Evolutionary conservation across 2,888 invertebrate species (phyloP).

Genomic region (Drosophila villosipedis): DNA sequence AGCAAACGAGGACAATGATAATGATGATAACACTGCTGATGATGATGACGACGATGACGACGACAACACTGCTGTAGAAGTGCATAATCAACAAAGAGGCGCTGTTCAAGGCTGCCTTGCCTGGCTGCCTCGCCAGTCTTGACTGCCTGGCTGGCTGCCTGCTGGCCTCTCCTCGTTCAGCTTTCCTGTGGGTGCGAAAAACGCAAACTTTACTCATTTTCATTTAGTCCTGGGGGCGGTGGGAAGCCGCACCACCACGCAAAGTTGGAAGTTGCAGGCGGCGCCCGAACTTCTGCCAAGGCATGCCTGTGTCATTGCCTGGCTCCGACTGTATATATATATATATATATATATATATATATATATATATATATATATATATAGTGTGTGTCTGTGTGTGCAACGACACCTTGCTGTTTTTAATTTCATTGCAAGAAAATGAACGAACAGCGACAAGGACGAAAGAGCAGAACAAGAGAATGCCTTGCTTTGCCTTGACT

Average conservation of each 20-base stretch:
- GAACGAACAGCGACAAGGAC: slow-evolving; percentile 52
- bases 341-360: slow-evolving; percentile 5
- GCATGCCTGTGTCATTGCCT: slow-evolving; percentile 45
- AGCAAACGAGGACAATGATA: slow-evolving; percentile 65
- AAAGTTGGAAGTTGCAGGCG: slow-evolving; percentile 43
- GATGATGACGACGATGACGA: slow-evolving; percentile 24
- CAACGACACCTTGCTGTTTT: slow-evolving; percentile 78
- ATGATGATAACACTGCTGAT: slow-evolving; percentile 22
- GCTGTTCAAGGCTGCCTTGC: slow-evolving; percentile 22
- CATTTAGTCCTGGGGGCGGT: slow-evolving; percentile 63
- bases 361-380: neutral
- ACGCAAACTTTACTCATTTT: slow-evolving; percentile 78
- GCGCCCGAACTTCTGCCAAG: slow-evolving; percentile 27
- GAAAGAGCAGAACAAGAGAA: slow-evolving; percentile 34
- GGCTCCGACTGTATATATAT: slow-evolving; percentile 11
- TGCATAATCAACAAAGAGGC: slow-evolving; percentile 74
- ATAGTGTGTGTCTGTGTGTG: slow-evolving; percentile 48
- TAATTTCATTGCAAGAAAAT: slow-evolving; percentile 83
- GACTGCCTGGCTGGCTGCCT: slow-evolving; percentile 4
- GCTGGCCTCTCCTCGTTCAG: slow-evolving; percentile 15
- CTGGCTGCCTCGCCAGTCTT: slow-evolving; percentile 16
- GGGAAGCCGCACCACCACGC: slow-evolving; percentile 9
- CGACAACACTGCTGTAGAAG: slow-evolving; percentile 52
- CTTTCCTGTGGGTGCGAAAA: slow-evolving; percentile 63
- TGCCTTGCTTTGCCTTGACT: slow-evolving; percentile 16